These are phyloP conservation scores for Hypercompe scribonia DNA, from an alignment of 2,888 invertebrate genomes.

Conservation along the genomic window DNA sequence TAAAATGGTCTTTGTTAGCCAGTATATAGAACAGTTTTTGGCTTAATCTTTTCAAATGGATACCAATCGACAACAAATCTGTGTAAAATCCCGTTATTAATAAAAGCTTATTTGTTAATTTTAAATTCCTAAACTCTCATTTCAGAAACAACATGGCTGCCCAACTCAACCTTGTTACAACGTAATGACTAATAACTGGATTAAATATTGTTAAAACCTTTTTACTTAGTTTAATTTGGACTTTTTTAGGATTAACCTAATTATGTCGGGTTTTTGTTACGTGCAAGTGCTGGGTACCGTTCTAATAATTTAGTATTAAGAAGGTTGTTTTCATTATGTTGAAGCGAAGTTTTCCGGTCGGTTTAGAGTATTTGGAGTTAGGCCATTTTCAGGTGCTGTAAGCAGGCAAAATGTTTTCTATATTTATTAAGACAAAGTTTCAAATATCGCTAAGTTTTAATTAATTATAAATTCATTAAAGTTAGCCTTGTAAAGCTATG, in stretches of 20 bases:
- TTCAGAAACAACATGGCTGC: slow-evolving; percentile 54
- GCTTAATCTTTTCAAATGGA: neutral
- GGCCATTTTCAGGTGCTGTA: slow-evolving; percentile 28
- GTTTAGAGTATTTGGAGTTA: slow-evolving; percentile 17
- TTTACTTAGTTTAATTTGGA: slow-evolving; percentile 66
- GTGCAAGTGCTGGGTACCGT: slow-evolving; percentile 51
- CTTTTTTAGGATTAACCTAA: slow-evolving; percentile 63
- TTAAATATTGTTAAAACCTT: slow-evolving; percentile 66
- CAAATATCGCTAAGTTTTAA: neutral
- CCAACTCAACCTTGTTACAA: slow-evolving; percentile 54
- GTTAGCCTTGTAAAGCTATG: neutral
- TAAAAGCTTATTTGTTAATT: slow-evolving; percentile 32
- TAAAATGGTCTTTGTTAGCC: neutral
- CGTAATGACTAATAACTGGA: slow-evolving; percentile 65
- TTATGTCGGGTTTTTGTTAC: slow-evolving; percentile 57
- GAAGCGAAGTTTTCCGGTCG: slow-evolving; percentile 9
- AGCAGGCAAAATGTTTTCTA: slow-evolving; percentile 6
- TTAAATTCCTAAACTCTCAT: slow-evolving; percentile 49
- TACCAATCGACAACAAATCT: neutral
- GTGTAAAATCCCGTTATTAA: neutral
- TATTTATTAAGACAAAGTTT: slow-evolving; percentile 11
- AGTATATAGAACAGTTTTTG: neutral
- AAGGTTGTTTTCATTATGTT: slow-evolving; percentile 21
- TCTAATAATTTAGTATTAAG: slow-evolving; percentile 16
- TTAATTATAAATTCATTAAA: neutral